phyloP scores from a whole-genome alignment of 1,140 invertebrate species.

The Trichoplusia ni region DNA sequence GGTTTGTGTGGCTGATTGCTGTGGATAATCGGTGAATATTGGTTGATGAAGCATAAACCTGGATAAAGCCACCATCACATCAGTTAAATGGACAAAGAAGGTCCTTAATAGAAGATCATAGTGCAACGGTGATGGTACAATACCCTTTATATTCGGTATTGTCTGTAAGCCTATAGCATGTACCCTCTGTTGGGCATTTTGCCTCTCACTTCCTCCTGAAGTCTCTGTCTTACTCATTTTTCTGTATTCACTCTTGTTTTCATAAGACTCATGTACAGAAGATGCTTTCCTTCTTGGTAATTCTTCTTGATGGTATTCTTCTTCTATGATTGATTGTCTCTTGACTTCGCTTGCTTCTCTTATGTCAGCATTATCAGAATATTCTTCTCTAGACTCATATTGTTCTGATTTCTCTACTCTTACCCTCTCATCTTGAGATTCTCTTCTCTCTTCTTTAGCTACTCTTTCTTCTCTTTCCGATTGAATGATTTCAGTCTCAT shows the following conservation, averaged over 20 bases:
- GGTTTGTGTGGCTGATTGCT: neutral
- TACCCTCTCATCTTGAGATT: neutral
- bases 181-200: slow-evolving; percentile 48
- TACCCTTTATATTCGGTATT: slow-evolving; percentile 58
- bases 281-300: neutral
- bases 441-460: neutral
- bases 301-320: slow-evolving; percentile 9
- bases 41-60: slow-evolving; percentile 57
- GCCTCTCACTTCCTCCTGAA: slow-evolving; percentile 28
- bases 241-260: neutral
- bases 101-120: slow-evolving; percentile 67
- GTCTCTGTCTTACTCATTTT: slow-evolving; percentile 16
- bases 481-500: neutral
- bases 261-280: neutral
- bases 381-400: neutral
- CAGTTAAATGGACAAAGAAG: slow-evolving; percentile 74
- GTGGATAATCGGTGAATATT: slow-evolving; percentile 6
- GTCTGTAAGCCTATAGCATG: slow-evolving; percentile 63
- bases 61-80: slow-evolving; percentile 72
- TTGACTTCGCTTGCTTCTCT: neutral
- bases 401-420: neutral
- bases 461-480: slow-evolving; percentile 10
- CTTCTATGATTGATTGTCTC: neutral
- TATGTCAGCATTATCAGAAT: neutral
- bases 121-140: slow-evolving; percentile 47